Percentiles rank a stretch among this genome's conserved stretches.
Conservation (phyloP, 2,113 vertebrate genomes). For the Peucedramus taeniatus region DNA sequence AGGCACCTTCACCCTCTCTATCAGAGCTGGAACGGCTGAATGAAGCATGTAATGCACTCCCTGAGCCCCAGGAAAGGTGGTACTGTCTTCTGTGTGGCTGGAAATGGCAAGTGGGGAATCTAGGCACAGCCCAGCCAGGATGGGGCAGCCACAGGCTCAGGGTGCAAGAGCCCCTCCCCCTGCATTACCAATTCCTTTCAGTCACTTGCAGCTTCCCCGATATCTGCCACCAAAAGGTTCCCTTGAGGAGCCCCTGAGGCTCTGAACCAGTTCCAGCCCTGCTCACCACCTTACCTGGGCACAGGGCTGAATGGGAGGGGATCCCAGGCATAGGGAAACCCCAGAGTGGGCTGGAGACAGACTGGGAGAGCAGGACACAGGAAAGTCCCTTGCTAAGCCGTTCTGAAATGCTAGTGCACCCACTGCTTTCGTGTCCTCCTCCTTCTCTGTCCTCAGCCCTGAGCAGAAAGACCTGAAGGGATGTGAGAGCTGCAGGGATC, state of each 20-base stretch:
- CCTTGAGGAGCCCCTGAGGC: not conserved
- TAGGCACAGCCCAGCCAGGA: not conserved
- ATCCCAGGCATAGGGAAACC: not conserved
- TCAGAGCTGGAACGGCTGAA: not conserved
- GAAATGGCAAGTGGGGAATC: not conserved
- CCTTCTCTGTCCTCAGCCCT: not conserved
- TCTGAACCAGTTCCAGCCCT: not conserved
- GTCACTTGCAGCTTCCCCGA: not conserved
- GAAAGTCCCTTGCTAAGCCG: not conserved
- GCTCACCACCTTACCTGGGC: not conserved
- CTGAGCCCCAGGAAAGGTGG: not conserved
- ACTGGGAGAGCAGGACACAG: not conserved
- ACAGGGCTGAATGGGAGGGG: not conserved
- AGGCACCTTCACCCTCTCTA: accelerated
- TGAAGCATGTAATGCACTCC: accelerated
- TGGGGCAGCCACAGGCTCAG: not conserved
- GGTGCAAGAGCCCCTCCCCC: not conserved
- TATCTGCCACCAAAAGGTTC: not conserved
- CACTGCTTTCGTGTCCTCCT: not conserved
- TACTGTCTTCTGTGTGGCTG: accelerated
- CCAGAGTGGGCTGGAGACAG: not conserved
- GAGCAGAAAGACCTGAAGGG: not conserved
- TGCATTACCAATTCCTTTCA: not conserved
- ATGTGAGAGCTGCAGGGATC: not conserved
- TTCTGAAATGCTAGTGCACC: accelerated